phyloP scores from a whole-genome alignment of 2,888 invertebrate genomes.

The Philhelius pedissequus region DNA sequence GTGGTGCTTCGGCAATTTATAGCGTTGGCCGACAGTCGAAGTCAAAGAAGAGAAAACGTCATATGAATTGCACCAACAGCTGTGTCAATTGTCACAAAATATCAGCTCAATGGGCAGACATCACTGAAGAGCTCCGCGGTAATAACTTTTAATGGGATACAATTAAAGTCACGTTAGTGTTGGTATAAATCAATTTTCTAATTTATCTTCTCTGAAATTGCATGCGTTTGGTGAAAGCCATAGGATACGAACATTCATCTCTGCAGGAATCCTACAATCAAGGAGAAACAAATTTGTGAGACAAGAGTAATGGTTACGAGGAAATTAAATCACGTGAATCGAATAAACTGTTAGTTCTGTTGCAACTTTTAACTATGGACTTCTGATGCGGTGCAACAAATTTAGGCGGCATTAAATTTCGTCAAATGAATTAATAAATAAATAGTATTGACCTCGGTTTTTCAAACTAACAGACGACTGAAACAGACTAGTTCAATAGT shows the following conservation, averaged over 20 bases:
- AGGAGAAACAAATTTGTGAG: background rate
- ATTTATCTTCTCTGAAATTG: constrained; percentile 4
- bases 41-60: constrained; percentile 14
- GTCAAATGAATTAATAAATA: too few relatives aligned
- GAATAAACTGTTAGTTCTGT: background rate
- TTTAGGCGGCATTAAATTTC: too few relatives aligned
- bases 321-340: background rate
- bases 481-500: too few relatives aligned
- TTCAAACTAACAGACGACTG: too few relatives aligned
- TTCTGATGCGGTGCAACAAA: background rate
- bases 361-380: too few relatives aligned
- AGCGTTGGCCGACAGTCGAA: constrained; percentile 8
- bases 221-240: constrained; percentile 1
- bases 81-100: constrained; percentile 12
- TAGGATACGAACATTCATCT: too few relatives aligned
- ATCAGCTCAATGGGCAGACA: constrained; percentile 10
- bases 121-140: background rate
- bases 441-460: too few relatives aligned
- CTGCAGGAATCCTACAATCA: background rate
- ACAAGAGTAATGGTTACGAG: background rate
- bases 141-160: constrained; percentile 43
- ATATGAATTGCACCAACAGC: constrained; percentile 15
- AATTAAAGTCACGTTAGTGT: constrained; percentile 35
- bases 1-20: background rate
- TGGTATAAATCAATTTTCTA: constrained; percentile 27